Base-by-base conservation (phyloP, 2,113 vertebrate species). In the Hemiscyllium ocellatum region DNA sequence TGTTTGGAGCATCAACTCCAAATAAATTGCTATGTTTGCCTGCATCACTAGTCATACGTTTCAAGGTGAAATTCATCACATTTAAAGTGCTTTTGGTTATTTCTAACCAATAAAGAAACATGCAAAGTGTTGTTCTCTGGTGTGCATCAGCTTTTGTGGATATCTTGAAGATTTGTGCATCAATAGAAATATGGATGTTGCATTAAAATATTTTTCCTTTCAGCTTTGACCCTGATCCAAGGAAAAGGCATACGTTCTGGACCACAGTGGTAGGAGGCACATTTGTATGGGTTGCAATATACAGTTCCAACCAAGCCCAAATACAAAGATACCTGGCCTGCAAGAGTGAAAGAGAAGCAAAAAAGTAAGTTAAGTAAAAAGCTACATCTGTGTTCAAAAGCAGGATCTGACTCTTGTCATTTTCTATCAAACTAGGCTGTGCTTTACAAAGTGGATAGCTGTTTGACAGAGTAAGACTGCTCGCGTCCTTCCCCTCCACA, bases 241-340 rank as follows among this genome's bases (percentile, higher is more conserved):
- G 94, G 69, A 95, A 15, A 95, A 95, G 69, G 19, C 94, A 95
- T 52, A 95, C 94, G 52, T 95, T 95, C 72, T 95, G 94, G 94
- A 72, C 42, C 0, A 95, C 69, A 72, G 12, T 76, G 24, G 0
- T 76, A 1, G 94, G 94, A 95, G 94, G 94, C 22, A 52, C 94
- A 50, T 95, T 95, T 95, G 69, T 22, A 95, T 95, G 94, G 94
- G 33, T 13, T 24, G 94, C 94, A 50, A 52, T 95, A 50, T 95
- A 95, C 42, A 72, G 94, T 52, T 76, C 68, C 52, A 95, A 95
- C 26, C 94, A 95, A 95, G 42, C 94, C 19, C 94, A 95, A 42
- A 13, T 95, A 13, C 94, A 95, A 95, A 70, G 94, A 70, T 95
- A 95, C 3, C 42, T 95, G 42, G 94, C 94, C 42, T 95, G 94